These are phyloP conservation scores for Thamnophis sirtalis DNA, from an alignment of 2,113 vertebrate species.

Conservation along the genomic window DNA sequence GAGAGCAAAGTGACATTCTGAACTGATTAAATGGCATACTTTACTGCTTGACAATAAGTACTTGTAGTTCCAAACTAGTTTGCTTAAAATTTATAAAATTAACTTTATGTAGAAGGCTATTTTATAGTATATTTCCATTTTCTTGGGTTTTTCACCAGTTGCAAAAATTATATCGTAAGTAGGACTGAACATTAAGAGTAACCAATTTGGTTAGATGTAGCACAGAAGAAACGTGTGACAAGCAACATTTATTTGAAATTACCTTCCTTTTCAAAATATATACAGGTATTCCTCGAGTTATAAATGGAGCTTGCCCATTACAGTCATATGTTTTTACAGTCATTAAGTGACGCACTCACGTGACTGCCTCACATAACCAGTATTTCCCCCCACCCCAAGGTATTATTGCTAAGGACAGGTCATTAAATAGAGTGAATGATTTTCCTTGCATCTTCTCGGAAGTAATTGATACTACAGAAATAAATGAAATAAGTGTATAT, in stretches of 20 bases:
- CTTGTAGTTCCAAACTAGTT: background rate
- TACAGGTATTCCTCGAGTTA: background rate
- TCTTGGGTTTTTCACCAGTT: background rate
- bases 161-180: no score
- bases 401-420: background rate
- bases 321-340: background rate
- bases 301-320: background rate
- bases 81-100: background rate
- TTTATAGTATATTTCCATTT: background rate
- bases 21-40: background rate
- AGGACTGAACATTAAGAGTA: background rate
- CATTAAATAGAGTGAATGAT: background rate
- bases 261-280: background rate
- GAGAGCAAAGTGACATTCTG: background rate
- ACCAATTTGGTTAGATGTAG: background rate
- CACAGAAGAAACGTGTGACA: background rate
- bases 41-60: background rate
- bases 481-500: conserved; percentile 30
- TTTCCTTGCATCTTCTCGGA: conserved; percentile 21
- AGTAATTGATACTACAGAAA: background rate
- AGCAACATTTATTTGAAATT: background rate
- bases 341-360: no score
- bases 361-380: background rate
- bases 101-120: background rate
- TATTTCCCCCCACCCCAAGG: background rate